Evolutionary conservation across 2,888 invertebrate species (phyloP), one percentile per base, ranked within the genome.

Genomic region (Callyntrura guangdongensis): DNA sequence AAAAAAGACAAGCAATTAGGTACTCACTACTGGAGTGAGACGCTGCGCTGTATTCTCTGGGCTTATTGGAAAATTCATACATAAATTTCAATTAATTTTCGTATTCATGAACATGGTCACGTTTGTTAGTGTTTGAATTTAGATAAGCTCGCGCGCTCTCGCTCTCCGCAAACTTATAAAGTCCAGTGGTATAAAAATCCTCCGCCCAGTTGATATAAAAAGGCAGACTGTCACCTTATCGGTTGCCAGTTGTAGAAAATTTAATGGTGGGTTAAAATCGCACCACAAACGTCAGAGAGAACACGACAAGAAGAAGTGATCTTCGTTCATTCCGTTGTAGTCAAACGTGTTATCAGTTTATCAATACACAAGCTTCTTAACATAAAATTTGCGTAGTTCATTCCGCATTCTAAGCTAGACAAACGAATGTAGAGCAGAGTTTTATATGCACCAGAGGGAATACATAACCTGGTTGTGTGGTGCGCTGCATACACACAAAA

Each of bases 71-170:
- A 69, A 69, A 14, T 69, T 36, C 27, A 36, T 36, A 27, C 67
- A 69, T 69, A 69, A 69, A 69, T 69, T 69, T 69, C 4, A 69
- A 17, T 36, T 69, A 25, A 69, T 27, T 27, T 45, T 2, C 3
- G 3, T 36, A 53, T 53, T 79, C 53, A 25, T 79, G 79, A 25
- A 79, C 47, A 49, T 27, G 25, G 22, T 53, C 79, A 56, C 79
- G 56, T 56, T 79, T 53, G 49, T 9, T 20, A 8, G 47, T 49
- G 20, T 47, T 49, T 20, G 61, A 64, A 64, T 64, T 22, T 64
- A 64, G 22, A 64, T 64, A 8, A 20, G 61, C 9, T 64, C 9
- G 22, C 9, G 22, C 9, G 1, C 17, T 14, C 59, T 59, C 9
- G 4, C 61, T 64, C 53, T 64, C 25, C 22, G 6, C 36, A 4